phyloP scores from a whole-genome alignment of 2,797 vertebrate genomes.

The Pteropus rufus region DNA sequence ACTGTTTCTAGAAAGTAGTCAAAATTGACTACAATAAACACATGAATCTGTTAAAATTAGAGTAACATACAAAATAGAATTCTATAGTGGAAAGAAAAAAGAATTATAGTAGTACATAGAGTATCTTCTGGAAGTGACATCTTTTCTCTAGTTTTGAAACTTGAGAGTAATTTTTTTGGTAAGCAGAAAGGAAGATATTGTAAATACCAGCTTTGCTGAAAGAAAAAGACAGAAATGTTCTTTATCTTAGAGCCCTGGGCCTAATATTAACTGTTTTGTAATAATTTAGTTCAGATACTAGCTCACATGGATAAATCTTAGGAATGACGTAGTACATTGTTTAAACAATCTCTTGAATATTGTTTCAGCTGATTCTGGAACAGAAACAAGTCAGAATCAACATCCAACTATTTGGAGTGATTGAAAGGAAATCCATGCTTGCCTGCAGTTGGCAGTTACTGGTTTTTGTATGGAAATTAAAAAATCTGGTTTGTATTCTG shows the following conservation, averaged over 20 bases:
- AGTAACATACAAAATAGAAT: neutral
- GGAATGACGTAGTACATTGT: neutral
- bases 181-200: neutral
- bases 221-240: neutral
- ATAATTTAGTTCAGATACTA: neutral
- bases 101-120: neutral
- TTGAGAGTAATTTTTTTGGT: neutral
- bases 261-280: neutral
- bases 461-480: neutral
- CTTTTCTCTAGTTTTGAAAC: neutral
- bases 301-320: neutral
- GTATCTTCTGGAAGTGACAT: neutral
- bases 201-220: neutral
- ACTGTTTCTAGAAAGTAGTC: neutral
- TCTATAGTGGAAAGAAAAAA: neutral
- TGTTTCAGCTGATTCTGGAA: neutral
- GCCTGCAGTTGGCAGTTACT: neutral
- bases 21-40: neutral
- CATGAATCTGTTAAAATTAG: neutral
- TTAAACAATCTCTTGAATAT: neutral
- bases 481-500: neutral
- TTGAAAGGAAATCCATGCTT: neutral
- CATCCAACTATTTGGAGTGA: neutral
- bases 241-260: neutral
- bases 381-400: neutral